Conservation (phyloP, 2,113 vertebrate species). For the Tenebrosternarchus preto region DNA sequence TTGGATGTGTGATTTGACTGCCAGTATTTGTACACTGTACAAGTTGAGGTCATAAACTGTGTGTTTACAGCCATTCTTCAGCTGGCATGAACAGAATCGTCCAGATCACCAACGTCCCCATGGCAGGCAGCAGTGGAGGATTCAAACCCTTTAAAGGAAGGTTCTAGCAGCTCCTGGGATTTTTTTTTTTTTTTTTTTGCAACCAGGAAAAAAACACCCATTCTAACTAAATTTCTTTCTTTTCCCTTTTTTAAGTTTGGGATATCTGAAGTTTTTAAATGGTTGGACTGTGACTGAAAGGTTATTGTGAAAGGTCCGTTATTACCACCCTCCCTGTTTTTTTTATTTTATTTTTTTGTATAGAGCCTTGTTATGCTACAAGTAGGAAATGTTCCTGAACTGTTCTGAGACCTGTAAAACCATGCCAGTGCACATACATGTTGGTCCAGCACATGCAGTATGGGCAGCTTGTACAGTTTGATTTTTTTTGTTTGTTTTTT, state of each 20-base stretch:
- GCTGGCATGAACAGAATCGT: constrained; percentile 93
- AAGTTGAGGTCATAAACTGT: not conserved
- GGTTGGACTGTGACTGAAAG: constrained; percentile 67
- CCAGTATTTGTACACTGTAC: not conserved
- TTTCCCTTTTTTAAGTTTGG: constrained; percentile 58
- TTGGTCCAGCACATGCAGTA: constrained; percentile 57
- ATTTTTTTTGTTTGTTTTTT: constrained; percentile 52
- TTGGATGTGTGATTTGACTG: not conserved
- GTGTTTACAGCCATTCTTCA: constrained; percentile 81
- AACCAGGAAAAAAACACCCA: constrained; percentile 40
- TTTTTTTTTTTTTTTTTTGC: constrained; percentile 57
- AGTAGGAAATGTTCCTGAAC: constrained; percentile 60
- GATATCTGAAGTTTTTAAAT: constrained; percentile 79
- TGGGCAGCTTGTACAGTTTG: constrained; percentile 63
- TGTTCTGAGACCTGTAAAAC: constrained; percentile 61
- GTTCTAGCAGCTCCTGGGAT: constrained; percentile 73
- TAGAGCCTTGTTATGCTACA: constrained; percentile 64
- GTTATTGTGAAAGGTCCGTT: constrained; percentile 46
- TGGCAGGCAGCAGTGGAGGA: constrained; percentile 85
- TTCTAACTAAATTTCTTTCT: constrained; percentile 56
- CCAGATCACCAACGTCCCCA: constrained; percentile 91
- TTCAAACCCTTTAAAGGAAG: constrained; percentile 95
- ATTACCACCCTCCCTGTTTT: no score
- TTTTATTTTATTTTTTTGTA: constrained; percentile 55
- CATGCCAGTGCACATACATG: constrained; percentile 57